phyloP scores from a whole-genome alignment of 2,113 vertebrate genomes.

The Corythoichthys intestinalis region DNA sequence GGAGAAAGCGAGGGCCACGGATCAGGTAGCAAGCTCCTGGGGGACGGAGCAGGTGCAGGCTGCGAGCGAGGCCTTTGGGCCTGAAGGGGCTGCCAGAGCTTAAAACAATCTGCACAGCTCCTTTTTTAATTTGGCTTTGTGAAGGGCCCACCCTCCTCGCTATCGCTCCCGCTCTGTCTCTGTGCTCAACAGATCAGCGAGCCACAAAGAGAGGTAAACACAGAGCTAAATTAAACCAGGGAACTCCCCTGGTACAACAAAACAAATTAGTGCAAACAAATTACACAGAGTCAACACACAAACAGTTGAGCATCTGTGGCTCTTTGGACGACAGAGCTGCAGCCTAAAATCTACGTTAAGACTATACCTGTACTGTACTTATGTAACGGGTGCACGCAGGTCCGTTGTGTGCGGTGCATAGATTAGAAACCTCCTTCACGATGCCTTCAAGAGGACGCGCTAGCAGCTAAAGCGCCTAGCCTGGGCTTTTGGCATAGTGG shows the following conservation, averaged over 20 bases:
- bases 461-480: too few relatives aligned
- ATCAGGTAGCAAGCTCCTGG: conserved; percentile 92
- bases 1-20: conserved; percentile 85
- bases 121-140: conserved; percentile 87
- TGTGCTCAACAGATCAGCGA: conserved; percentile 93
- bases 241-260: conserved; percentile 94
- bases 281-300: conserved; percentile 99
- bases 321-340: conserved; percentile 77
- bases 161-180: conserved; percentile 26
- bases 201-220: conserved; percentile 99
- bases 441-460: too few relatives aligned
- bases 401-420: too few relatives aligned
- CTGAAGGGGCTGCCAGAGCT: conserved; percentile 92
- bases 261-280: conserved; percentile 99
- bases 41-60: conserved; percentile 98
- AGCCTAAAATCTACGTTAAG: conserved; percentile 42
- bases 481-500: too few relatives aligned
- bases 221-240: conserved; percentile 97
- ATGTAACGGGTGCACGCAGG: neutral
- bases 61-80: conserved; percentile 96
- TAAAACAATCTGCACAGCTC: conserved; percentile 93
- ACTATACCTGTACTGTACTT: conserved; percentile 19
- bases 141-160: conserved; percentile 75
- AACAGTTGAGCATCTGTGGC: conserved; percentile 98
- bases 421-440: too few relatives aligned